Evolutionary conservation across 2,797 vertebrate species (phyloP), one percentile per base, ranked within the genome.

Genomic region (Gadopsis bispinosus): DNA sequence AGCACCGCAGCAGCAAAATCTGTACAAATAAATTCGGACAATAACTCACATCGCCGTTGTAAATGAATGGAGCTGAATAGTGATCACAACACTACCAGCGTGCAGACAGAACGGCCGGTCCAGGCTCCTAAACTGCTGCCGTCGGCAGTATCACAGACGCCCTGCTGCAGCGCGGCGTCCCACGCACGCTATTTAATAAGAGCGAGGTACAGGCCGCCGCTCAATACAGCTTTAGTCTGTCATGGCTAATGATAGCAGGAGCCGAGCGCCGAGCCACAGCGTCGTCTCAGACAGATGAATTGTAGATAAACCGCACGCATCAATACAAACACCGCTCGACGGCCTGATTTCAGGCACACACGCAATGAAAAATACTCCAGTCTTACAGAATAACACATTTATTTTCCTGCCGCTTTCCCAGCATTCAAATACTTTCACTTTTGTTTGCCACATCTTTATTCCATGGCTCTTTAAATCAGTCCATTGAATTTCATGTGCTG

Each of bases 211-310:
- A 69, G 37, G 64, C 66, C 4, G 55, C 75, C 43, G 66, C 82
- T 89, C 87, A 41, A 76, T 83, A 80, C 76, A 69, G 78, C 76
- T 86, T 83, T 47, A 83, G 82, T 80, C 87, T 88, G 78, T 83
- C 82, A 77, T 11, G 16, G 73, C 71, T 87, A 80, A 86, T 84
- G 77, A 87, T 67, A 73, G 65, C 33, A 19, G 22, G 79, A 71
- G 72, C 77, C 39, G 58, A 75, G 64, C 75, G 54, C 31, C 0
- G 77, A 81, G 72, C 58, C 58, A 3, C 65, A 0, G 69, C 19
- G 75, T 76, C 29, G 61, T 37, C 59, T 65, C 53, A 77, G 79
- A 67, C 75, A 71, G 83, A 87, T 75, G 73, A 81, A 73, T 50
- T 76, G 69, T 51, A 80, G 73, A 83, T 83, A 81, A 73, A 85